Evolutionary conservation across 2,888 invertebrate species (phyloP).

Genomic region (Phasia obesa): DNA sequence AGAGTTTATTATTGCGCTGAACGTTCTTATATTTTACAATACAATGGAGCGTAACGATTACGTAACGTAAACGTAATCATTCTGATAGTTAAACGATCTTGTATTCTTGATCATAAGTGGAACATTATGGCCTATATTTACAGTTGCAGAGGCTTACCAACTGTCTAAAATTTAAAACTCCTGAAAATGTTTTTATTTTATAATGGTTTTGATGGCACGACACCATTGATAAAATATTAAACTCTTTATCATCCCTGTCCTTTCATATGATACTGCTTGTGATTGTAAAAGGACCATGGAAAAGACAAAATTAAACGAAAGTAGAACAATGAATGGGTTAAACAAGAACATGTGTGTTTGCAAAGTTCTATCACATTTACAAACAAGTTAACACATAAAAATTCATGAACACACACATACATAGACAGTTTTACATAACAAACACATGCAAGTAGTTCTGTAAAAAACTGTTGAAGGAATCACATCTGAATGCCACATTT

Average conservation of each 20-base stretch:
- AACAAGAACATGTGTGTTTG: constrained; percentile 58
- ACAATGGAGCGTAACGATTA: no score
- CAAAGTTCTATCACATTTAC: constrained; percentile 26
- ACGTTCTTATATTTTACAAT: background rate
- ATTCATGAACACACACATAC: background rate
- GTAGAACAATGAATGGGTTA: constrained; percentile 59
- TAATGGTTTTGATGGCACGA: no score
- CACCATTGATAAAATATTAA: background rate
- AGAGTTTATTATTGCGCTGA: constrained; percentile 5
- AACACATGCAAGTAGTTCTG: background rate
- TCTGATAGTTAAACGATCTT: no score
- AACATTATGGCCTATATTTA: no score
- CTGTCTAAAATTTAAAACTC: no score
- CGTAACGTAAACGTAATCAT: no score
- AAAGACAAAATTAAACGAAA: constrained; percentile 54
- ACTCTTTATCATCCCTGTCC: constrained; percentile 18
- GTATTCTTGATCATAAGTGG: no score
- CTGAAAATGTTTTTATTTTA: no score
- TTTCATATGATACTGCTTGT: constrained; percentile 31
- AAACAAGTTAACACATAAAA: background rate
- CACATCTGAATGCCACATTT: constrained; percentile 58
- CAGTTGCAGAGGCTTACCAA: no score
- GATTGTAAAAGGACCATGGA: constrained; percentile 53
- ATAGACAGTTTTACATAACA: background rate
- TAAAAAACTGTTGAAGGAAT: constrained; percentile 54